Evolutionary conservation across 1,140 invertebrate species (phyloP).

Genomic region (Steinernema khuongi): DNA sequence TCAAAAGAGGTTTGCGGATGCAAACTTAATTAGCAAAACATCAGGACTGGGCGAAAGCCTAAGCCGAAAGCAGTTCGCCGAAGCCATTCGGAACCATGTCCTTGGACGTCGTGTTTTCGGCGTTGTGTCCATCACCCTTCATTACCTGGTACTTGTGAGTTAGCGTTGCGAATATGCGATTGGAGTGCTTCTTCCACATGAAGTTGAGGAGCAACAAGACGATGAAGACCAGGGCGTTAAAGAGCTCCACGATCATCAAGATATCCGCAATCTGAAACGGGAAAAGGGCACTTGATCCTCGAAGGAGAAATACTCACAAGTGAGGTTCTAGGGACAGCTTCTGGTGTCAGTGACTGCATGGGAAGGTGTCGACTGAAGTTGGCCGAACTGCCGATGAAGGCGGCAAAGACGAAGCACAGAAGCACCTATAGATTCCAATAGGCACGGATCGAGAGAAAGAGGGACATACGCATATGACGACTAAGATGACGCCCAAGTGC

Average conservation of each 20-base stretch:
- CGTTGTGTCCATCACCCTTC: no score
- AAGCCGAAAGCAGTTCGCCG: no score
- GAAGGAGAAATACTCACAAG: background rate
- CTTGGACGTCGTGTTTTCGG: no score
- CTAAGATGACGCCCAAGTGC: background rate
- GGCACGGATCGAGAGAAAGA: background rate
- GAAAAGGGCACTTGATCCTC: background rate
- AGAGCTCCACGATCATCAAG: background rate
- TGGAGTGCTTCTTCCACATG: background rate
- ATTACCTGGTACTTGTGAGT: constrained; percentile 1
- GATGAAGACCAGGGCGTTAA: background rate
- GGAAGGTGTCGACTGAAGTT: background rate
- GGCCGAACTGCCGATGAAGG: background rate
- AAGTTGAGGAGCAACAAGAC: background rate
- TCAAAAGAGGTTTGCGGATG: no score
- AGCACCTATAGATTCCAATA: background rate
- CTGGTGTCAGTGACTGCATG: background rate
- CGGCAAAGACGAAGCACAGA: background rate
- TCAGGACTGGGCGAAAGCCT: no score
- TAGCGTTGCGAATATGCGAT: background rate
- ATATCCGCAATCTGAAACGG: background rate
- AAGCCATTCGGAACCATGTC: no score
- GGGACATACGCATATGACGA: background rate
- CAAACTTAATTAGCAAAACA: no score
- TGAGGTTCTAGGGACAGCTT: background rate